Evolutionary conservation across 2,113 vertebrate genomes (phyloP).

Genomic region (Atlantisia rogersi): DNA sequence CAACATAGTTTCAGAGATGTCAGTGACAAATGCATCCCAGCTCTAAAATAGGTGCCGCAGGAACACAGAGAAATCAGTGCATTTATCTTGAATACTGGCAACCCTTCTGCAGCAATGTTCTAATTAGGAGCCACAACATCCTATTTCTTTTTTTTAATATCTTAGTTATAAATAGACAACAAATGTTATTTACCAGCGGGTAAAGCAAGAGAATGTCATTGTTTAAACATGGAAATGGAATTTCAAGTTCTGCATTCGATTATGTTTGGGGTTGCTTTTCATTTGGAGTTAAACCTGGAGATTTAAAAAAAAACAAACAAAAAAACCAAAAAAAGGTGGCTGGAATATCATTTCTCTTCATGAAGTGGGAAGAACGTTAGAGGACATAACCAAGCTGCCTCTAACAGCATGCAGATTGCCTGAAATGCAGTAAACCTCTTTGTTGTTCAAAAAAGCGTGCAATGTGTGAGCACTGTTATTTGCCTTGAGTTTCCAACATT

Average conservation of each 20-base stretch:
- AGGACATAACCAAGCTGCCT: background rate
- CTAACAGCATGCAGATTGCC: background rate
- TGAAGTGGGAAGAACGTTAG: background rate
- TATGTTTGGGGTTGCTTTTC: constrained; percentile 26
- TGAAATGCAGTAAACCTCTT: background rate
- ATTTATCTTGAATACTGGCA: background rate
- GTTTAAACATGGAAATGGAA: constrained; percentile 35
- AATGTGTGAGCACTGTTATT: background rate
- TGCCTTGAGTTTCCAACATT: background rate
- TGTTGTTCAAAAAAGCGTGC: constrained; percentile 6
- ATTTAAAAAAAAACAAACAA: background rate
- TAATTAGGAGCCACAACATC: background rate
- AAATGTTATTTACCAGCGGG: constrained; percentile 26
- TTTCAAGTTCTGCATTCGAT: constrained; percentile 19
- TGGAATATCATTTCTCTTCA: background rate
- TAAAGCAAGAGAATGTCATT: background rate
- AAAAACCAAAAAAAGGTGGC: background rate
- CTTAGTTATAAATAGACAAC: constrained; percentile 9
- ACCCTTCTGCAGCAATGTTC: background rate
- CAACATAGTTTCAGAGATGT: background rate
- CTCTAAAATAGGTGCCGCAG: background rate
- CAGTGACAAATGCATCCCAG: background rate
- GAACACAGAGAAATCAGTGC: background rate
- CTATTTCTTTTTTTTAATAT: constrained; percentile 14
- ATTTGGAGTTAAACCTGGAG: constrained; percentile 27